A percentile compares a stretch with the other conserved stretches of the same genome.
These are phyloP conservation scores for Ichneumon xanthorius DNA, from an alignment of 2,888 invertebrate genomes.

Conservation along the genomic window DNA sequence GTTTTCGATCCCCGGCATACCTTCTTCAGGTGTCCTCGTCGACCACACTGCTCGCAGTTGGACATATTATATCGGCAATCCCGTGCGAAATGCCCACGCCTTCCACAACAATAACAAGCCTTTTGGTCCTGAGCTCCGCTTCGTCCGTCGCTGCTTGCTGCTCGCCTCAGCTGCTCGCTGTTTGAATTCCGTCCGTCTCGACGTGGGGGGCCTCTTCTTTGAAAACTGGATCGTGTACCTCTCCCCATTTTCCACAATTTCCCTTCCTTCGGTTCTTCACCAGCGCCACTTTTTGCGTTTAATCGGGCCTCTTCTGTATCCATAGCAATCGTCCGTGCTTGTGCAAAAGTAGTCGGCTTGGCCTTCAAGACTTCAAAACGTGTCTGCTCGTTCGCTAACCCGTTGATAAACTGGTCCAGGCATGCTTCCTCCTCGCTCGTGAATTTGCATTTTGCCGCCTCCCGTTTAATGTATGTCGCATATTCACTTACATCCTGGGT, in stretches of 20 bases:
- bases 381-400: conserved; percentile 38
- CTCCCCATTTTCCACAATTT: conserved; percentile 27
- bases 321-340: conserved; percentile 25
- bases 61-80: neutral
- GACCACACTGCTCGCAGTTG: conserved; percentile 41
- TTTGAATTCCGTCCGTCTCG: conserved; percentile 1
- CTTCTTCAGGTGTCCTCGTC: conserved; percentile 25
- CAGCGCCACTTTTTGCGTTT: conserved; percentile 10
- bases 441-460: conserved; percentile 36
- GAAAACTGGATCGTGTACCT: neutral
- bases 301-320: conserved; percentile 38
- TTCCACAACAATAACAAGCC: no score
- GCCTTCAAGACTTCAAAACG: conserved; percentile 40
- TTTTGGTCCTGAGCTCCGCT: neutral
- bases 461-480: conserved; percentile 29
- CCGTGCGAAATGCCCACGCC: neutral
- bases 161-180: neutral
- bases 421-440: conserved; percentile 36
- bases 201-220: conserved; percentile 26
- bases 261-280: conserved; percentile 7
- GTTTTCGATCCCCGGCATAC: conserved; percentile 29
- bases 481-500: conserved; percentile 42
- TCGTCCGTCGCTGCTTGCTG: conserved; percentile 4
- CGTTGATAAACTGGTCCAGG: conserved; percentile 44
- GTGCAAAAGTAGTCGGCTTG: conserved; percentile 24